Evolutionary conservation across 92 coral and sea anemone genomes (phyloP), one percentile per base, ranked within the genome.

Genomic region (Actinostola sp.): DNA sequence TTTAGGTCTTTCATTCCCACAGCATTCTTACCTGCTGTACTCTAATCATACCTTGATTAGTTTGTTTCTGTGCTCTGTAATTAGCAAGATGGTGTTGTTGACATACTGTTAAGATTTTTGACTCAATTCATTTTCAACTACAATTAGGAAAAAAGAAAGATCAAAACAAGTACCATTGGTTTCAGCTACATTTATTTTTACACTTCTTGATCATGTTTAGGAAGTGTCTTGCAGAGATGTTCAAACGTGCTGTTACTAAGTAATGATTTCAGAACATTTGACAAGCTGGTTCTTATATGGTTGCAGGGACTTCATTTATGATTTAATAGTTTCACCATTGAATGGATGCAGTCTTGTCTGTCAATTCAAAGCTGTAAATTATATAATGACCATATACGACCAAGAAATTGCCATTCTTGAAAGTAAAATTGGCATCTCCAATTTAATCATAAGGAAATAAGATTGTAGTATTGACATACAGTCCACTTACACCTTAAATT

Each of bases 191-290:
- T 27, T 27, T 4, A 29, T 4, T 19, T 35, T 30, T 13, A 2
- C 28, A 21, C 59, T 53, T 19, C 21, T 14, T 48, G n/a, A n/a
- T 17, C 54, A 53, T 53, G 59, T 53, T 53, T 53, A 53, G 26
- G 13, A 53, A 53, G 20, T 57, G 39, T 57, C 63, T 57, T 57
- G 63, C 63, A 57, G 63, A 2, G 63, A 3, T 11, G 25, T 25
- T 53, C 21, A 5, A 53, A 7, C 30, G 11, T 23, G 27, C 25
- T 53, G 20, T 53, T 9, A 57, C 38, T 57, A 1, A 57, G n/a
- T 57, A 29, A 12, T 57, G 36, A 57, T 57, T 57, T 28, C n/a
- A n/a, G n/a, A n/a, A n/a, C n/a, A n/a, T n/a, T n/a, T n/a, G n/a
- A n/a, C n/a, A n/a, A n/a, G n/a, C n/a, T n/a, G n/a, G n/a, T n/a